Evolutionary conservation across 2,888 invertebrate genomes (phyloP), one percentile per base, ranked within the genome.

Genomic region (Sarcophaga carnaria): DNA sequence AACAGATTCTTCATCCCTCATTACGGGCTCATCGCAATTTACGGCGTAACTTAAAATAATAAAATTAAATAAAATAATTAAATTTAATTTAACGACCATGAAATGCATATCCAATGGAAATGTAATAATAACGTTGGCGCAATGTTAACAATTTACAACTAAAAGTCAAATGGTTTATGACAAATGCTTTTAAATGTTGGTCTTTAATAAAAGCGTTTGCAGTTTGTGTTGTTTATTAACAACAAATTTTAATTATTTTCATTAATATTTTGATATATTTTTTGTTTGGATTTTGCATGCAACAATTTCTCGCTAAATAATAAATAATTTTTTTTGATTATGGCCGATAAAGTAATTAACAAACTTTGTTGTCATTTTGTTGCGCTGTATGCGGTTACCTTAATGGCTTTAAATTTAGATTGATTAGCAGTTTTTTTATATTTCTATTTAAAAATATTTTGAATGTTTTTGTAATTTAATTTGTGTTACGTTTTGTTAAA

Each of bases 1-100:
- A 11, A 87, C 12, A 66, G 83, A 87, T 8, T 84, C 63, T 20
- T 77, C 76, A 72, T 85, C 72, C 11, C 80, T 45, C 2, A 3
- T 4, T 6, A 85, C 54, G 22, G 76, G 76, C n/a, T 77, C 76
- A 17, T 85, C 72, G 1, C 84, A 85, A 62, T 37, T 67, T 25
- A 62, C 76, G 54, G 49, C 66, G 0, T 12, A 47, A 72, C 37
- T 45, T 2, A n/a, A 14, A 0, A 72, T 37, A 3, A 54, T 17
- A 3, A 76, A 17, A 63, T 25, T 64, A 2, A 82, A 54, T 12
- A 54, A 64, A 27, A 76, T 45, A 59, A 69, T 49, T 59, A 69
- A 72, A 63, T 74, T 67, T 45, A 84, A 22, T 66, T 72, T 54
- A 5, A 20, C 37, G 17, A 54, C 10, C 12, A 62, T 59, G 22